Percentiles rank a stretch among this genome's conserved stretches.
Evolutionary conservation across 2,888 invertebrate genomes (phyloP).

Genomic region (Listrodromus nycthemerus): DNA sequence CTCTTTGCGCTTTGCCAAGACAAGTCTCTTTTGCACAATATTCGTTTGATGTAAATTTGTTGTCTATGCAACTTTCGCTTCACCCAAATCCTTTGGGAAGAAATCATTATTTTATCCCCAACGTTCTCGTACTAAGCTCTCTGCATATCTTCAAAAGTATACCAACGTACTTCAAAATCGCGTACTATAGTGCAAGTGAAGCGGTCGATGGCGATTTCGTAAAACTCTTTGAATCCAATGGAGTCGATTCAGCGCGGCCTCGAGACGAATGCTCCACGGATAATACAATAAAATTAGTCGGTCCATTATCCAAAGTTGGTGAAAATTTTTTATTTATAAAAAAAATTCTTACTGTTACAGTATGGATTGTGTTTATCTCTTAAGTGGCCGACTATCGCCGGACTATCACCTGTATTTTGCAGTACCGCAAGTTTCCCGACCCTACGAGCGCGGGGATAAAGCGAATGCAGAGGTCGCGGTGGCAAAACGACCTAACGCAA

Average conservation of each 20-base stretch:
- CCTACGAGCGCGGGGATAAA: neutral
- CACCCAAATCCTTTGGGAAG: neutral
- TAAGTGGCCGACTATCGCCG: too few species aligned
- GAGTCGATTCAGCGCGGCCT: too few species aligned
- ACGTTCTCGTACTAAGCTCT: constrained; percentile 9
- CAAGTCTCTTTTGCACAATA: neutral
- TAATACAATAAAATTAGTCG: too few species aligned
- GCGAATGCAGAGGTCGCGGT: constrained; percentile 1
- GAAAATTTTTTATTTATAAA: too few species aligned
- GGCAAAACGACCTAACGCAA: constrained; percentile 26
- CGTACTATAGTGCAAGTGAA: neutral
- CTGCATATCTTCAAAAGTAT: neutral
- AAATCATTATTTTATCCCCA: constrained; percentile 22
- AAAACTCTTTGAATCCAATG: neutral
- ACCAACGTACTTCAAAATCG: neutral
- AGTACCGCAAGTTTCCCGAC: neutral
- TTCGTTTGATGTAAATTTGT: constrained; percentile 52
- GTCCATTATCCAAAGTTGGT: too few species aligned
- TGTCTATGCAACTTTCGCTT: constrained; percentile 5
- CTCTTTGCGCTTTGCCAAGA: constrained; percentile 6
- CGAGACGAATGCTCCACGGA: too few species aligned
- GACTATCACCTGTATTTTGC: neutral
- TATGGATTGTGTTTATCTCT: too few species aligned
- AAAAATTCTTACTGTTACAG: too few species aligned
- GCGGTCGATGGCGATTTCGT: neutral